Conservation (phyloP, 2,888 invertebrate species). For the Glyphotaelius pellucidus region DNA sequence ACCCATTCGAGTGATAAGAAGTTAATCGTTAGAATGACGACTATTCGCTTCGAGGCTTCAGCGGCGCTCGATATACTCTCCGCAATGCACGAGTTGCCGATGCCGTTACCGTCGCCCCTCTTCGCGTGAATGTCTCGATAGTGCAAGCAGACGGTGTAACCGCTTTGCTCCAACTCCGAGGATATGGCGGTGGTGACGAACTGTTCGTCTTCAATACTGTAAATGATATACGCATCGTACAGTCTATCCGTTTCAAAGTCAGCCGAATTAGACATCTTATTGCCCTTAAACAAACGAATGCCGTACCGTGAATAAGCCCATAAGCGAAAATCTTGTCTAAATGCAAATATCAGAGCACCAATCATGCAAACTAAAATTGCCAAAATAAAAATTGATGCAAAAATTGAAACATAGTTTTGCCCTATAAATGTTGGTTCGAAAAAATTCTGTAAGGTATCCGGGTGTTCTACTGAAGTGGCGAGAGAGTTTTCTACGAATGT, state of each 20-base stretch:
- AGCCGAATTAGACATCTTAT: conserved; percentile 82
- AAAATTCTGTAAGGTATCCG: conserved; percentile 72
- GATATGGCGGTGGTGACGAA: conserved; percentile 82
- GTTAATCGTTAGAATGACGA: conserved; percentile 83
- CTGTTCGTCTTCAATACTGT: conserved; percentile 88
- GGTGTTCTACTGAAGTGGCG: conserved; percentile 75
- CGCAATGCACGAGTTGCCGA: conserved; percentile 76
- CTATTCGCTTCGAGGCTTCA: conserved; percentile 76
- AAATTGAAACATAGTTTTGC: conserved; percentile 85
- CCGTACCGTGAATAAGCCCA: conserved; percentile 90
- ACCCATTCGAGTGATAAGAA: conserved; percentile 83
- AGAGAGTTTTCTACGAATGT: conserved; percentile 80
- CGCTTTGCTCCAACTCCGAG: conserved; percentile 82
- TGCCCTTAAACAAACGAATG: conserved; percentile 85
- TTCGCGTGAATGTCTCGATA: conserved; percentile 73
- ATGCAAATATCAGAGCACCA: conserved; percentile 84
- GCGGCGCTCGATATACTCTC: conserved; percentile 79
- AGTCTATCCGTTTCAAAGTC: conserved; percentile 84
- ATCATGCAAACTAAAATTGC: conserved; percentile 83
- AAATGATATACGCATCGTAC: conserved; percentile 92
- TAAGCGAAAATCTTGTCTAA: conserved; percentile 86
- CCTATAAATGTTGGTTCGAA: conserved; percentile 81
- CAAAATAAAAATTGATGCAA: conserved; percentile 84
- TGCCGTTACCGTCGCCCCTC: conserved; percentile 71
- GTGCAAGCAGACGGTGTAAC: conserved; percentile 75